These are phyloP conservation scores for Syrrhaptes paradoxus DNA, from an alignment of 2,113 vertebrate genomes.

Conservation along the genomic window DNA sequence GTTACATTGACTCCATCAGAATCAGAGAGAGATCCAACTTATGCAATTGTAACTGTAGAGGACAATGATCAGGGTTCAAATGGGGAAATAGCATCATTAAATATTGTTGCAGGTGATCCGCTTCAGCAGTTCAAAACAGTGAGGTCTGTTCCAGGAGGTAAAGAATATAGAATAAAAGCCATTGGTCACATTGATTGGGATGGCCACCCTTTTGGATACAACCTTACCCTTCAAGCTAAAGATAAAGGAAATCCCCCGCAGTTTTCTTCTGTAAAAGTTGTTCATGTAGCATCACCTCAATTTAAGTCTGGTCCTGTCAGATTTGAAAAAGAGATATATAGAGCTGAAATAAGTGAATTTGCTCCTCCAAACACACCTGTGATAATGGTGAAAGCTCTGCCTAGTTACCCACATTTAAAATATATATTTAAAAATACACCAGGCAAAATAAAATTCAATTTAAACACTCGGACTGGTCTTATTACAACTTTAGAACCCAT, in stretches of 20 bases:
- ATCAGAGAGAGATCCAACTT: conserved; percentile 85
- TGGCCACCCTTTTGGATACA: conserved; percentile 90
- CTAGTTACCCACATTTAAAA: conserved; percentile 84
- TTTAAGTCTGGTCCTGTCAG: conserved; percentile 86
- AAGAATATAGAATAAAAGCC: conserved; percentile 93
- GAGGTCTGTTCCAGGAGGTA: conserved; percentile 89
- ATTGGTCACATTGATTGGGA: conserved; percentile 87
- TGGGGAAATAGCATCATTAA: conserved; percentile 92
- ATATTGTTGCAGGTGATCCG: conserved; percentile 90
- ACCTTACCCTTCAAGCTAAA: conserved; percentile 95
- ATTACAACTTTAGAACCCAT: conserved; percentile 88
- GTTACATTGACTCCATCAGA: conserved; percentile 83
- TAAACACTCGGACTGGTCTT: conserved; percentile 91
- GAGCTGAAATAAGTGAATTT: conserved; percentile 92
- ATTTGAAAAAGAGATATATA: conserved; percentile 90
- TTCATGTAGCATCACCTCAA: conserved; percentile 86
- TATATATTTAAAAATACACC: conserved; percentile 86
- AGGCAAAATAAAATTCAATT: conserved; percentile 81
- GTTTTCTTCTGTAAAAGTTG: conserved; percentile 89
- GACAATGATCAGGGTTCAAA: conserved; percentile 90
- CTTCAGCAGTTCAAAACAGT: conserved; percentile 90
- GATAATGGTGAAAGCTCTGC: conserved; percentile 87
- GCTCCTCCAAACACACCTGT: conserved; percentile 91
- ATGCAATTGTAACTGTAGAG: conserved; percentile 88
- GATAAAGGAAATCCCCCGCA: conserved; percentile 93